Evolutionary conservation across 2,113 vertebrate genomes (phyloP).

Genomic region (Columbina picui): DNA sequence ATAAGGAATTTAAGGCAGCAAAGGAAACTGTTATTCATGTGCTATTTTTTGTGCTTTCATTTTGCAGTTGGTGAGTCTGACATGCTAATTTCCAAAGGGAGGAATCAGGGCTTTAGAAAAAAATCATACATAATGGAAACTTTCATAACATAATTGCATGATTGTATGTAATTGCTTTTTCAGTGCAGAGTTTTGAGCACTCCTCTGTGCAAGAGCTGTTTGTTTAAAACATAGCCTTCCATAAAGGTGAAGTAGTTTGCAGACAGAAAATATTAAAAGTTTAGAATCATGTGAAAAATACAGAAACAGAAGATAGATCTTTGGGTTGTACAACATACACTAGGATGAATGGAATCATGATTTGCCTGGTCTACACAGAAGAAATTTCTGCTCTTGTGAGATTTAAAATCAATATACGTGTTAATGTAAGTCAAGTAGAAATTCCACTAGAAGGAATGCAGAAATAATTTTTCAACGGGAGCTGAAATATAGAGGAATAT

Average conservation of each 20-base stretch:
- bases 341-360: not conserved
- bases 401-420: not conserved
- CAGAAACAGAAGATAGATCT: not conserved
- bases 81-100: not conserved
- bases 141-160: not conserved
- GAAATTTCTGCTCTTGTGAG: not conserved
- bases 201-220: not conserved
- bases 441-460: not conserved
- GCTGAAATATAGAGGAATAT: not conserved
- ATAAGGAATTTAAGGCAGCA: not conserved
- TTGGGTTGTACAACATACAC: not conserved
- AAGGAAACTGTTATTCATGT: not conserved
- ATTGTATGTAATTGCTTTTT: not conserved
- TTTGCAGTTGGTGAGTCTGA: not conserved
- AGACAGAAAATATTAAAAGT: not conserved
- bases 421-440: not conserved
- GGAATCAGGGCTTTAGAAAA: not conserved
- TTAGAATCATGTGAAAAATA: not conserved
- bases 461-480: not conserved
- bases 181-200: not conserved
- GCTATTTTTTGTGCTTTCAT: not conserved
- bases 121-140: not conserved
- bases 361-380: not conserved
- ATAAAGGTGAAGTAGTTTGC: not conserved
- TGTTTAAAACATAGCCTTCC: not conserved